Evolutionary conservation across 2,113 vertebrate genomes (phyloP), one percentile per base, ranked within the genome.

Genomic region (Tamias sibiricus): DNA sequence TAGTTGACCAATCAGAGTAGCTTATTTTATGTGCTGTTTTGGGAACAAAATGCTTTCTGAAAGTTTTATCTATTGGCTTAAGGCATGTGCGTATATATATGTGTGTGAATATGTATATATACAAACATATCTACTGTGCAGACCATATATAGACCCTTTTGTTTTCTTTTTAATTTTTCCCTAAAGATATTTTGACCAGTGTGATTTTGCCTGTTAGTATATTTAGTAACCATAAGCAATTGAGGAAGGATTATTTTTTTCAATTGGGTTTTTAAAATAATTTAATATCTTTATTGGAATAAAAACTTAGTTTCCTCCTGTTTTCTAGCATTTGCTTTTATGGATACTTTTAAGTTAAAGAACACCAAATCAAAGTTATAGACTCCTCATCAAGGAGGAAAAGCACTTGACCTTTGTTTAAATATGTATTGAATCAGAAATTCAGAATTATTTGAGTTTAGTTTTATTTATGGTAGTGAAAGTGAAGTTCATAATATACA

Each of bases 381-480:
- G 68, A 81, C 14, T 72, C 4, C 13, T 62, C 40, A 59, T 64
- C 47, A 90, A 72, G 5, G 75, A 87, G 22, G 32, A 90, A 84
- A 89, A 81, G 14, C 47, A 62, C 6, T 35, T 0, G 16, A 10
- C 4, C 62, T 26, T 77, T 92, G 12, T 59, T 95, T 59, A 95
- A 89, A 9, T 88, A 26, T 71, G 6, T 92, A 49, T 72, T 81
- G 11, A 96, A 83, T 69, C n/a, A 88, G 47, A 95, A 72, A 52
- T 82, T 40, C 2, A 49, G 14, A 96, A 54, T 69, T 59, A 17
- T 4, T 83, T 85, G 44, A 64, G 14, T 20, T 6, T 4, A 85
- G 17, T 28, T 96, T 88, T 49, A 16, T 44, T 59, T 72, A 84
- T 74, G 64, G 28, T 81, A 91, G n/a, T 85, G 10, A 95, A 91